Conservation (phyloP, 2,888 invertebrate species). For the Eilema depressum region DNA sequence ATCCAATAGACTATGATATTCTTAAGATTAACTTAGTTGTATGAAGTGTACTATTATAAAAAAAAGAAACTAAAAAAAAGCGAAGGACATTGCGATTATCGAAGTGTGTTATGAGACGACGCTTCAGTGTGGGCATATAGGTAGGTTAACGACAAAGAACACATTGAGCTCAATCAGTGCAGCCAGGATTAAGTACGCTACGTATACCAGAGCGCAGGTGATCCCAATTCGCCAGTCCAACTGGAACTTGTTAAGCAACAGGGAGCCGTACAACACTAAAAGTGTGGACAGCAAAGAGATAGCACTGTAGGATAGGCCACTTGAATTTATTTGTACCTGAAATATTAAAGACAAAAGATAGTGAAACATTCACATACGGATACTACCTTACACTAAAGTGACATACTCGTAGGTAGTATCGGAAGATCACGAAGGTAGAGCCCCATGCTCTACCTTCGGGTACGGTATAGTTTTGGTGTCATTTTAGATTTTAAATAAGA, state of each 20-base stretch:
- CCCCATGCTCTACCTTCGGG: too few relatives aligned
- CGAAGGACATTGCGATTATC: background rate
- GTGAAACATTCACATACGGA: background rate
- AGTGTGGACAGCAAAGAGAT: slow-evolving; percentile 91
- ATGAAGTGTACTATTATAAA: background rate
- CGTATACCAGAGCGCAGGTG: slow-evolving; percentile 89
- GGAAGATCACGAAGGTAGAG: too few relatives aligned
- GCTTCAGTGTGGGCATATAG: slow-evolving; percentile 87
- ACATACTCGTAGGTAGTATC: too few relatives aligned
- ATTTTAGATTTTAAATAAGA: too few relatives aligned
- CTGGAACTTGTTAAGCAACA: slow-evolving; percentile 89
- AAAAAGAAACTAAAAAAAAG: background rate
- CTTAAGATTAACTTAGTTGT: background rate
- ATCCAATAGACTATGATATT: background rate
- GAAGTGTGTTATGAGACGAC: too few relatives aligned
- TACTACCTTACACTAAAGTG: background rate
- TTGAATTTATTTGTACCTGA: slow-evolving; percentile 90
- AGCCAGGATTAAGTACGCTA: slow-evolving; percentile 89
- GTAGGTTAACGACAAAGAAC: slow-evolving; percentile 91
- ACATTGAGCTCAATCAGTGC: slow-evolving; percentile 92
- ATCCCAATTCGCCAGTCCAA: slow-evolving; percentile 91
- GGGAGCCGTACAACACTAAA: slow-evolving; percentile 89
- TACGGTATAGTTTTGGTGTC: too few relatives aligned
- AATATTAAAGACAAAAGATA: slow-evolving; percentile 32
- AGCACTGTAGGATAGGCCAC: slow-evolving; percentile 92